These are phyloP conservation scores for Drosophila neotestacea DNA, from an alignment of 2,888 invertebrate species.

Conservation along the genomic window DNA sequence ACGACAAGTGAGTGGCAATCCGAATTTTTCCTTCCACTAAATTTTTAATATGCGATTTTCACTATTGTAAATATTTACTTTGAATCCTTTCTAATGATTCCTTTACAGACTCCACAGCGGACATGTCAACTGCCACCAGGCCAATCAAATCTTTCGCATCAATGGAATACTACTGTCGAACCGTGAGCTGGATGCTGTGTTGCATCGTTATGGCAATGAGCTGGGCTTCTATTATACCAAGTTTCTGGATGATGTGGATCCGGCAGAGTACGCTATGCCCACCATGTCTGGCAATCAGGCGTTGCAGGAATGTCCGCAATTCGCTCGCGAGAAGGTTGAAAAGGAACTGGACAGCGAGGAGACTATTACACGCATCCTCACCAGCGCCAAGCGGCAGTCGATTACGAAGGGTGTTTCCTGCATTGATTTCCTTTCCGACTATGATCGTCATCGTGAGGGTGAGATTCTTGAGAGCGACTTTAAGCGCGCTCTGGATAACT, in stretches of 20 bases:
- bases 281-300: conserved; percentile 63
- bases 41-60: too few relatives aligned
- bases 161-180: conserved; percentile 89
- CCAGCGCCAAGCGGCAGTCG: conserved; percentile 90
- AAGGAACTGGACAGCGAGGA: conserved; percentile 85
- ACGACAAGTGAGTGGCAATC: conserved; percentile 87
- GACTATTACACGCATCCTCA: conserved; percentile 89
- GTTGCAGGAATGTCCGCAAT: conserved; percentile 59
- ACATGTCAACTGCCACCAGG: conserved; percentile 89
- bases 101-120: conserved; percentile 88
- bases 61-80: too few relatives aligned
- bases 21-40: background rate
- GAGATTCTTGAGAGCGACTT: conserved; percentile 89
- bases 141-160: conserved; percentile 89
- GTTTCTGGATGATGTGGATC: conserved; percentile 88
- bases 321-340: conserved; percentile 86
- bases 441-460: conserved; percentile 88
- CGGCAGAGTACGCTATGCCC: conserved; percentile 83
- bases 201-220: conserved; percentile 90
- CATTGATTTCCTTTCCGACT: conserved; percentile 88
- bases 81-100: background rate
- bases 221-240: conserved; percentile 91
- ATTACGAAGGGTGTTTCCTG: conserved; percentile 88
- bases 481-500: conserved; percentile 89
- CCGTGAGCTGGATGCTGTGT: conserved; percentile 89